These are phyloP conservation scores for Napeogenes inachia DNA, from an alignment of 2,888 invertebrate species.

Conservation along the genomic window DNA sequence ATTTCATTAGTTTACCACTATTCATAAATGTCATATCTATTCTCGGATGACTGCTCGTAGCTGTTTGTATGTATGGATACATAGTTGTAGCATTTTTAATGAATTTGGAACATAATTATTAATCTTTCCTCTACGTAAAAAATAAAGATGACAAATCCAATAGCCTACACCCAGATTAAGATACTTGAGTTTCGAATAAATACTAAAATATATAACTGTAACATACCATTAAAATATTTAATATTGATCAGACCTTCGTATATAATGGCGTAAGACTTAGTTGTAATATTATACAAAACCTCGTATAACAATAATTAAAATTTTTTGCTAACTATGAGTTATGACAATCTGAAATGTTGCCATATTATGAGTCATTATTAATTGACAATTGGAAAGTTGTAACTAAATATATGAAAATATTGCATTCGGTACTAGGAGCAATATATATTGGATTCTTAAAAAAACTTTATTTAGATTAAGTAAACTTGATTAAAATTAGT, in stretches of 20 bases:
- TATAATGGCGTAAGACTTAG: not conserved
- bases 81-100: no score
- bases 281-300: conserved; percentile 1
- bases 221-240: conserved; percentile 1
- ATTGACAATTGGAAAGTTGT: no score
- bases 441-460: no score
- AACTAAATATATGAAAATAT: no score
- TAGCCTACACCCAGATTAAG: not conserved
- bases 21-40: not conserved
- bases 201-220: not conserved
- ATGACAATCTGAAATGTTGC: conserved; percentile 3
- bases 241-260: not conserved
- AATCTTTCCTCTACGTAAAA: not conserved
- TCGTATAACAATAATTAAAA: not conserved
- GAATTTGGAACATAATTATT: not conserved
- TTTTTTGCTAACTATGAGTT: conserved; percentile 1
- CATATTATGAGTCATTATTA: not conserved
- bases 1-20: not conserved
- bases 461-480: no score
- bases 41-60: not conserved
- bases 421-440: no score
- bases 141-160: conserved; percentile 3
- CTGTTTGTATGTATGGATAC: not conserved
- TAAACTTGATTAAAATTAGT: no score
- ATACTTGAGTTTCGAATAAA: not conserved